Percentiles rank a stretch among this genome's conserved stretches.
Conservation (phyloP, 2,888 invertebrate genomes). For the Oligia latruncula region DNA sequence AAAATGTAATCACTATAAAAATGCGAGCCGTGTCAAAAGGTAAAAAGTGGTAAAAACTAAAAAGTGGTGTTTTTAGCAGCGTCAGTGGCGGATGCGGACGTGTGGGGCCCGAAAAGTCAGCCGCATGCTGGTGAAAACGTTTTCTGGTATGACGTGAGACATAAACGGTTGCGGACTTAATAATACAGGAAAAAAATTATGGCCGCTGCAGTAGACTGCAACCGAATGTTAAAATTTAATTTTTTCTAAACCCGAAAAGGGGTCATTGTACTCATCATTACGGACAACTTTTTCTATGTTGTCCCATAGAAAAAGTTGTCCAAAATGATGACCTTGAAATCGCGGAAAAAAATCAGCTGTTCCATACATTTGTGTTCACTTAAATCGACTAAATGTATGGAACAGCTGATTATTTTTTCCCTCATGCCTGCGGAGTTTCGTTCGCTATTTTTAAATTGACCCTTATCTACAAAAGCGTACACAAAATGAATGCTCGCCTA, state of each 20-base stretch:
- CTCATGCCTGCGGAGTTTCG: background rate
- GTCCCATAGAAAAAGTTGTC: too few species aligned
- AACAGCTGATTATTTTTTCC: too few species aligned
- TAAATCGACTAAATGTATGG: too few species aligned
- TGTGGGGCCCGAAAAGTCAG: conserved; percentile 83
- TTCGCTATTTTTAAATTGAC: background rate
- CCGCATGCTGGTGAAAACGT: conserved; percentile 79
- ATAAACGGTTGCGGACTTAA: conserved; percentile 51
- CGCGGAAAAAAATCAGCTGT: too few species aligned
- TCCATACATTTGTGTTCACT: too few species aligned
- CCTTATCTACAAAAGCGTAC: background rate
- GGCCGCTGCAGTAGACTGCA: background rate
- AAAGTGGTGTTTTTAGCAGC: conserved; percentile 76
- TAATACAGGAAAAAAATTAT: background rate
- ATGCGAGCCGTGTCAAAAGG: conserved; percentile 63
- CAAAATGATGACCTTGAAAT: too few species aligned
- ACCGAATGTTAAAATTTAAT: too few species aligned
- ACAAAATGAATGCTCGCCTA: background rate
- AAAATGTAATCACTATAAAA: conserved; percentile 69
- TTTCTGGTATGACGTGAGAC: conserved; percentile 68
- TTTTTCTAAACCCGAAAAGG: too few species aligned
- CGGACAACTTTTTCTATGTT: too few species aligned
- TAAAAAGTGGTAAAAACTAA: conserved; percentile 69
- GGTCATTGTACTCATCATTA: too few species aligned
- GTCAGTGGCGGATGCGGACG: conserved; percentile 79